phyloP scores from a whole-genome alignment of 2,888 invertebrate species.

The Eupithecia centaureata region DNA sequence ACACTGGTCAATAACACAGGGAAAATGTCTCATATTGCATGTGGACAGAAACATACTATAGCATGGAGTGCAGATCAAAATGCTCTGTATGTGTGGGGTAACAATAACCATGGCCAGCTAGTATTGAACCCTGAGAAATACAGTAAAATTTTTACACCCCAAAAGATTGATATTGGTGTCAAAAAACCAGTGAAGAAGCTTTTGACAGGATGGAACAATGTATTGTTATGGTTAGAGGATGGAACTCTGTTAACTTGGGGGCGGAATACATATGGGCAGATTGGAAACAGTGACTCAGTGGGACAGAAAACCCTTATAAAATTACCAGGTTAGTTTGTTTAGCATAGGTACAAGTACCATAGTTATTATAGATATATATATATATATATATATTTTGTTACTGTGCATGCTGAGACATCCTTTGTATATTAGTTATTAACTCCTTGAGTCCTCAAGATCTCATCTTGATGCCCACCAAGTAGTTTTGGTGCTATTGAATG shows the following conservation, averaged over 20 bases:
- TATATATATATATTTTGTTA: too few species aligned
- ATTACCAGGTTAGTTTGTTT: conserved; percentile 66
- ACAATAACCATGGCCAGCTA: conserved; percentile 92
- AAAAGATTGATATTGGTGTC: conserved; percentile 82
- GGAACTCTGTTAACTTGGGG: conserved; percentile 90
- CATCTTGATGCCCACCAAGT: too few species aligned
- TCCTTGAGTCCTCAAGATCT: too few species aligned
- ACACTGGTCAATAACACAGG: conserved; percentile 82
- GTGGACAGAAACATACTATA: conserved; percentile 92
- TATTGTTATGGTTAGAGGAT: conserved; percentile 85
- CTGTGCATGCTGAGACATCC: too few species aligned
- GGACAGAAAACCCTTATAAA: conserved; percentile 66
- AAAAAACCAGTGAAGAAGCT: conserved; percentile 83
- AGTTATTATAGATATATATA: too few species aligned
- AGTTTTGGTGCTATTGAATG: too few species aligned
- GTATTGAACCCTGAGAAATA: conserved; percentile 83
- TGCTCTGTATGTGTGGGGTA: conserved; percentile 90
- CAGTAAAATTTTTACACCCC: conserved; percentile 78
- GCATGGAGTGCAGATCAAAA: conserved; percentile 82
- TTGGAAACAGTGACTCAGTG: conserved; percentile 78
- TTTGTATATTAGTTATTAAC: too few species aligned
- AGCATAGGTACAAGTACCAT: neutral
- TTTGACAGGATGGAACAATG: conserved; percentile 92
- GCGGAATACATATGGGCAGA: conserved; percentile 91
- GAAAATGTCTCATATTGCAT: conserved; percentile 86